Evolutionary conservation across 2,113 vertebrate genomes (phyloP).

Genomic region (Nibea coibor): DNA sequence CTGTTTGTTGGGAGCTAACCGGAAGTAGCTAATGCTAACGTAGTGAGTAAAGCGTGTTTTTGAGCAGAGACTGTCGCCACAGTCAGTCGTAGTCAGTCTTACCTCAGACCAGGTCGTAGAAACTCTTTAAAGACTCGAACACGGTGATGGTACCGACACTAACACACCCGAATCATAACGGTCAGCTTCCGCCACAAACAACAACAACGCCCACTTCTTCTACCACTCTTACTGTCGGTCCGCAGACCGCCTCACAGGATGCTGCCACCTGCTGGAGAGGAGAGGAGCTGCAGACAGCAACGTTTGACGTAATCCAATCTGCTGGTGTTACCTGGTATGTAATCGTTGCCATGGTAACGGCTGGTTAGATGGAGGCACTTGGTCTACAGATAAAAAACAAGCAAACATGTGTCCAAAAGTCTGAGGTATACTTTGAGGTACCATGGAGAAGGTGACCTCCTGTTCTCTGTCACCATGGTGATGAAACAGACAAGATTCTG

Average conservation of each 20-base stretch:
- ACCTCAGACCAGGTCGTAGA: slow-evolving; percentile 20
- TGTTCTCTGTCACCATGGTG: slow-evolving; percentile 21
- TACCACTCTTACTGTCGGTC: too few relatives aligned
- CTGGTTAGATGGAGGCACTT: too few relatives aligned
- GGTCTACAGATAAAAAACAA: too few relatives aligned
- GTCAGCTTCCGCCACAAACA: not conserved
- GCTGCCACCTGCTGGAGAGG: not conserved
- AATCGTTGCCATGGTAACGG: not conserved
- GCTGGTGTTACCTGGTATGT: not conserved
- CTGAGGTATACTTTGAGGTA: not conserved
- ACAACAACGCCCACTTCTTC: slow-evolving; percentile 20
- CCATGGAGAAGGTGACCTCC: slow-evolving; percentile 31
- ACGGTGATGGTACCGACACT: too few relatives aligned
- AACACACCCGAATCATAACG: not conserved
- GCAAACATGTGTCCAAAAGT: too few relatives aligned
- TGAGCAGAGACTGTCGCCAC: not conserved
- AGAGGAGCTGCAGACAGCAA: not conserved
- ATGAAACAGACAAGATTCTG: slow-evolving; percentile 9
- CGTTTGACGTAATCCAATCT: not conserved
- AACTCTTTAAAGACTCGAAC: too few relatives aligned
- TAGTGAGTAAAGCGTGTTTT: too few relatives aligned
- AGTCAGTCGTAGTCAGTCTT: not conserved
- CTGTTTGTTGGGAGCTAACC: not conserved
- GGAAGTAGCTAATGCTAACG: slow-evolving; percentile 34
- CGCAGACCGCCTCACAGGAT: fast-evolving